Evolutionary conservation across 2,888 invertebrate genomes (phyloP).

Genomic region (Leucania comma): DNA sequence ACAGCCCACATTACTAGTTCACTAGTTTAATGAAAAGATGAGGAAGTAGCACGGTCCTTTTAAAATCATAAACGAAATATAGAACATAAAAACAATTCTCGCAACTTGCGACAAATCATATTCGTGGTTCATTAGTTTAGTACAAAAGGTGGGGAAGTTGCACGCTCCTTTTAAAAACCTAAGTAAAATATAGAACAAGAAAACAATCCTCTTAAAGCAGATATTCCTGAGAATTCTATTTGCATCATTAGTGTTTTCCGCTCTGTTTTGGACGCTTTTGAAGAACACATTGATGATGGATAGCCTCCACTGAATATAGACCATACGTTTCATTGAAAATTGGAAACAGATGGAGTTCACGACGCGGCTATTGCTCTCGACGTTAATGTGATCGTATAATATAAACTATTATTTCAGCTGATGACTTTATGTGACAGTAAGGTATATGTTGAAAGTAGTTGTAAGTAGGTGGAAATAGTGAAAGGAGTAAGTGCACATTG

Average conservation of each 20-base stretch:
- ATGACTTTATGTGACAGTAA: background rate
- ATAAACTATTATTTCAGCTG: conserved; percentile 3
- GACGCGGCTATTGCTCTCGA: conserved; percentile 1
- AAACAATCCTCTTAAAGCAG: conserved; percentile 2
- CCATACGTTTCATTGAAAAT: conserved; percentile 52
- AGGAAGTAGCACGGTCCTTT: background rate
- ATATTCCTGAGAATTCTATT: conserved; percentile 32
- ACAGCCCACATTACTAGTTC: background rate
- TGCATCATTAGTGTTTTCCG: conserved; percentile 25
- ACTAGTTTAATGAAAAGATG: background rate
- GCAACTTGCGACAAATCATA: background rate
- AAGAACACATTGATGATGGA: conserved; percentile 54
- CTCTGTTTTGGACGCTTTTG: conserved; percentile 43
- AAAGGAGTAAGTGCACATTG: background rate
- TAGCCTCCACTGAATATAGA: conserved; percentile 46
- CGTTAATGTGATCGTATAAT: background rate
- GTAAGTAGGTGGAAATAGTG: background rate
- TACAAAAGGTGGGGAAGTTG: background rate
- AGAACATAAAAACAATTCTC: conserved; percentile 14
- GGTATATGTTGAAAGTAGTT: background rate
- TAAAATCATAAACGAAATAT: conserved; percentile 13
- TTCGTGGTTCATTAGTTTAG: background rate
- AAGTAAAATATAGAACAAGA: conserved; percentile 20
- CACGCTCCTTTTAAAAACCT: background rate
- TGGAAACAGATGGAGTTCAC: conserved; percentile 47